A percentile compares a stretch with the other conserved stretches of the same genome.
Conservation (phyloP, 2,113 vertebrate species). For the Hystrix cristata region DNA sequence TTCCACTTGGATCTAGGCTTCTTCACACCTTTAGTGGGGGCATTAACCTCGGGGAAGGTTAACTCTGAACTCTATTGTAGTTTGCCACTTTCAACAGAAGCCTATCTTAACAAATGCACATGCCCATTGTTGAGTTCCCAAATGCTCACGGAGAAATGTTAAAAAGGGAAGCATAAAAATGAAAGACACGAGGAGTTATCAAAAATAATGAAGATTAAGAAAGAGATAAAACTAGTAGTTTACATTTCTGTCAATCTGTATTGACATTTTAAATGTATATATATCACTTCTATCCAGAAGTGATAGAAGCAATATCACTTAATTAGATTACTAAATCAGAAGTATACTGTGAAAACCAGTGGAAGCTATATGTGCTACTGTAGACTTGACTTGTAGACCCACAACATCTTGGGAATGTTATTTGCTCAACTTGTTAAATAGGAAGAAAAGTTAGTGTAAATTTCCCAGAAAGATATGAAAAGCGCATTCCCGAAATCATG, state of each 20-base stretch:
- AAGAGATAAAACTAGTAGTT: background rate
- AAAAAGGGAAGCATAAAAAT: background rate
- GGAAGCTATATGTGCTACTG: background rate
- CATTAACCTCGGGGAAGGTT: background rate
- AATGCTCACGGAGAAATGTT: background rate
- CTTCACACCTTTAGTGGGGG: background rate
- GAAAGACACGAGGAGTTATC: background rate
- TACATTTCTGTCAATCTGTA: background rate
- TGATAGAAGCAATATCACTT: background rate
- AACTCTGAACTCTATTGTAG: background rate
- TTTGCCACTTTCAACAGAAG: conserved; percentile 11
- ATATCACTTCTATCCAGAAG: conserved; percentile 10
- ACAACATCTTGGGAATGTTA: background rate
- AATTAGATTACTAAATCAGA: conserved; percentile 1
- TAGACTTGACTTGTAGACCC: conserved; percentile 44
- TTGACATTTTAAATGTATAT: background rate
- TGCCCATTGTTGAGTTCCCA: background rate
- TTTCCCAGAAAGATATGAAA: conserved; percentile 45
- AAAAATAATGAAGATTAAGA: background rate
- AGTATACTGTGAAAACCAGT: background rate
- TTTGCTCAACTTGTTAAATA: conserved; percentile 41
- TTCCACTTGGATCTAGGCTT: background rate
- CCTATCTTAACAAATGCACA: background rate
- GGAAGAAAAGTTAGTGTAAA: background rate
- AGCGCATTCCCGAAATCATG: conserved; percentile 37